phyloP scores from a whole-genome alignment of 1,140 invertebrate genomes.

The Philotrypesis tridentata region DNA sequence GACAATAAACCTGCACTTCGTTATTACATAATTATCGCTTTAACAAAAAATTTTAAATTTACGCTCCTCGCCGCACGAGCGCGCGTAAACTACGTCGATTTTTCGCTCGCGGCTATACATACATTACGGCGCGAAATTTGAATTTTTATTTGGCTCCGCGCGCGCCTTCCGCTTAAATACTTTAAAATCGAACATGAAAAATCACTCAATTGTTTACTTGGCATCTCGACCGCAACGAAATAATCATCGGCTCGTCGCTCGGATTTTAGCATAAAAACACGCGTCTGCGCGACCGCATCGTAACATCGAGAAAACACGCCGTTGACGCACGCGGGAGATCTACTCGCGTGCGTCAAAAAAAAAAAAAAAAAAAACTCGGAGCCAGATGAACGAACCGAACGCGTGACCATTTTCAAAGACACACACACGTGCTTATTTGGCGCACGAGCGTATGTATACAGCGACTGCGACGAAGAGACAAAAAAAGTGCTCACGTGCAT shows the following conservation, averaged over 20 bases:
- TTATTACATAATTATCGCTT: no score
- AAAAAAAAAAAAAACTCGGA: not conserved
- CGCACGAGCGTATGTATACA: no score
- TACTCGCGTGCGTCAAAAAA: not conserved
- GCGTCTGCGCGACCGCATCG: not conserved
- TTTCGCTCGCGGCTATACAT: no score
- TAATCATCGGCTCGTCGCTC: no score
- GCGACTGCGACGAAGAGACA: not conserved
- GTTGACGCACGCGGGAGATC: not conserved
- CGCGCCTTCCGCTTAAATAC: no score
- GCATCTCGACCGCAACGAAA: not conserved
- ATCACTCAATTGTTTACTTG: not conserved
- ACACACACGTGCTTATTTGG: conserved; percentile 11
- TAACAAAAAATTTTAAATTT: no score
- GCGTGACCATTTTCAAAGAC: conserved; percentile 18
- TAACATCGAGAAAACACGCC: not conserved
- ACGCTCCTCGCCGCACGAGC: no score
- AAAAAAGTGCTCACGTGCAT: conserved; percentile 16
- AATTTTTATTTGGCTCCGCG: no score
- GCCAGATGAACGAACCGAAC: not conserved
- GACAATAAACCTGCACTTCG: no score
- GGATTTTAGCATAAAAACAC: not conserved
- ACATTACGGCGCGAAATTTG: no score
- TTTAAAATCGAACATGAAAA: no score
- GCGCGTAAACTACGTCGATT: no score